A percentile compares a stretch with the other conserved stretches of the same genome.
Conservation (phyloP, 1,140 invertebrate genomes). For the Tribolium castaneum region DNA sequence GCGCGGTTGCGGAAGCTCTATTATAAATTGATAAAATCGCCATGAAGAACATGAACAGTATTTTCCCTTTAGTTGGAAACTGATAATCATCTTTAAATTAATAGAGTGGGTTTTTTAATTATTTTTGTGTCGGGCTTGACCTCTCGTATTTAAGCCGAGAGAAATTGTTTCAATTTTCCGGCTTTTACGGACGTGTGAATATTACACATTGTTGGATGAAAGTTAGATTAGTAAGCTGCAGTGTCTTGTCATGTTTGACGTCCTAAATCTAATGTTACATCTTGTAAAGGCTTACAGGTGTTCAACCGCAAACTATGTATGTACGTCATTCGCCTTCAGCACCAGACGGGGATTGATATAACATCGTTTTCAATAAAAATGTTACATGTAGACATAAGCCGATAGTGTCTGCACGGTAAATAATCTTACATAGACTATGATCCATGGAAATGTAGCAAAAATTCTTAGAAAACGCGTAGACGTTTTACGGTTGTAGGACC, state of each 20-base stretch:
- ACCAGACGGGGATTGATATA: neutral
- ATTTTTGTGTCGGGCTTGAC: no score
- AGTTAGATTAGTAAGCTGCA: neutral
- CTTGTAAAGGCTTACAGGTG: neutral
- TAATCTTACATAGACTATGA: no score
- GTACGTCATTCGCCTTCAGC: neutral
- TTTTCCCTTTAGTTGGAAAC: no score
- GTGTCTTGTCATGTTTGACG: neutral
- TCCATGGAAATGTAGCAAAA: no score
- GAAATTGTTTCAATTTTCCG: neutral
- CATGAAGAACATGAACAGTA: neutral
- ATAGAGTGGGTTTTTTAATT: neutral
- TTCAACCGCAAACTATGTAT: neutral
- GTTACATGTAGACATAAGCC: neutral
- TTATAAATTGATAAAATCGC: neutral
- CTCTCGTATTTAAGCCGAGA: no score
- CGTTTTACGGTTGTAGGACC: no score
- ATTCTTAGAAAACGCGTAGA: no score
- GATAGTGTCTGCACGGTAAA: no score
- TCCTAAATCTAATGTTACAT: neutral
- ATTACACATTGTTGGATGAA: neutral
- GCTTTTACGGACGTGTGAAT: neutral
- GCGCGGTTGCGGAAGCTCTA: neutral
- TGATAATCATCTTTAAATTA: no score
- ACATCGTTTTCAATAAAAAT: neutral